These are phyloP conservation scores for Eleginops maclovinus DNA, from an alignment of 2,113 vertebrate genomes.

Conservation along the genomic window DNA sequence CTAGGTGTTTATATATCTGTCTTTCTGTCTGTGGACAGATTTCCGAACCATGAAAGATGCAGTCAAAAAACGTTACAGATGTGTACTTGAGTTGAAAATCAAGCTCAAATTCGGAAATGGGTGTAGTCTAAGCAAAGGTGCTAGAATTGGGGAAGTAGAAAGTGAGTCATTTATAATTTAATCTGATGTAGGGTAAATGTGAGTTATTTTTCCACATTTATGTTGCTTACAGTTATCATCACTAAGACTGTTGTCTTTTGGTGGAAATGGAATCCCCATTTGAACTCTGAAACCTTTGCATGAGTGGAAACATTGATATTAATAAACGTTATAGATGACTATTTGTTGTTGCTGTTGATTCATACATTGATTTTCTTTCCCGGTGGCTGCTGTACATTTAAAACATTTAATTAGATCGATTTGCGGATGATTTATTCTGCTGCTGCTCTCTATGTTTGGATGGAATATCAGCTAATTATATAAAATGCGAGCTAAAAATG, in stretches of 20 bases:
- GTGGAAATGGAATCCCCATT: neutral
- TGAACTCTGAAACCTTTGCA: neutral
- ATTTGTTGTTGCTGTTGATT: no score
- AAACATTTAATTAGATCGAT: neutral
- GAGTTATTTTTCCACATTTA: neutral
- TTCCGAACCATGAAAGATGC: no score
- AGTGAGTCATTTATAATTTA: neutral
- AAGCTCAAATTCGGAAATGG: no score
- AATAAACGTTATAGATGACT: neutral
- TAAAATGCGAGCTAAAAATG: neutral
- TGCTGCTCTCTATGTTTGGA: neutral
- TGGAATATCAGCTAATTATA: neutral
- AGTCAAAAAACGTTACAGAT: no score
- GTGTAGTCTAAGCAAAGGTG: no score
- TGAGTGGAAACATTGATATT: neutral
- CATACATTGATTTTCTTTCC: neutral
- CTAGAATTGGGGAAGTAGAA: no score
- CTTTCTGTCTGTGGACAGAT: no score
- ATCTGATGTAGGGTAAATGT: neutral
- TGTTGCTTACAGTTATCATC: neutral
- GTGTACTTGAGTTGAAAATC: no score
- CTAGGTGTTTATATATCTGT: no score
- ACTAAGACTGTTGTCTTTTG: neutral
- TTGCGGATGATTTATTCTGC: conserved; percentile 1
- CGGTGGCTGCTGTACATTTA: neutral